Conservation (phyloP, 2,797 vertebrate genomes). For the Okamejei kenojei region DNA sequence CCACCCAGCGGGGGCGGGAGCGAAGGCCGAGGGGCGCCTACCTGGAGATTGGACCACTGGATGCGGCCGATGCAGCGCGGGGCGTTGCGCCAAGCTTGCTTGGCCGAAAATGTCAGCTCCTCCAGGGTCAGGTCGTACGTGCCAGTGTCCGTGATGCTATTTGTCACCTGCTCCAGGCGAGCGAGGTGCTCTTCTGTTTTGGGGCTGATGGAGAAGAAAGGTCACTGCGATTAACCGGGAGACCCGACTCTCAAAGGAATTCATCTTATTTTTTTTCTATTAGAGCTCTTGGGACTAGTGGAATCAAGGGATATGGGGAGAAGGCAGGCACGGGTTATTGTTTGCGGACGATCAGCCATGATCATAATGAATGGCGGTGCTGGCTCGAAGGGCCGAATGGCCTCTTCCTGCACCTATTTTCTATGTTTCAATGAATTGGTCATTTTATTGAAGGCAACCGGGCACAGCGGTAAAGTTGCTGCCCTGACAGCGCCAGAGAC, state of each 20-base stretch:
- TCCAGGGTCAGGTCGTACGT: conserved; percentile 68
- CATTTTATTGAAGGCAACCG: too few species aligned
- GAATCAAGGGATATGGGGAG: too few species aligned
- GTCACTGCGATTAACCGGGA: neutral
- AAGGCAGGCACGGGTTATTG: too few species aligned
- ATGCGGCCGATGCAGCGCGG: conserved; percentile 77
- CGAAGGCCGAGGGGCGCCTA: conserved; percentile 41
- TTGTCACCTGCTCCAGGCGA: conserved; percentile 61
- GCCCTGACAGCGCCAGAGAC: too few species aligned
- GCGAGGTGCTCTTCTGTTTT: conserved; percentile 60
- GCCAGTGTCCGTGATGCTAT: conserved; percentile 67
- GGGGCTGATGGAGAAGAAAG: conserved; percentile 49
- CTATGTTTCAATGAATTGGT: too few species aligned
- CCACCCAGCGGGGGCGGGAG: neutral
- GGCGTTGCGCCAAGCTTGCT: conserved; percentile 76
- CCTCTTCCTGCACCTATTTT: too few species aligned
- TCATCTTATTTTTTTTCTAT: too few species aligned
- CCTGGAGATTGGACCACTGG: conserved; percentile 78
- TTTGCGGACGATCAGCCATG: too few species aligned
- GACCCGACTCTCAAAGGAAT: neutral
- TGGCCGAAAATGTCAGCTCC: conserved; percentile 70
- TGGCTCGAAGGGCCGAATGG: too few species aligned
- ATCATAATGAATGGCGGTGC: too few species aligned
- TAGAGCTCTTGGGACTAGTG: too few species aligned
- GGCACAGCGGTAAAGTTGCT: too few species aligned